Conservation (phyloP, 2,888 invertebrate species). For the Digitonthophagus gazella region DNA sequence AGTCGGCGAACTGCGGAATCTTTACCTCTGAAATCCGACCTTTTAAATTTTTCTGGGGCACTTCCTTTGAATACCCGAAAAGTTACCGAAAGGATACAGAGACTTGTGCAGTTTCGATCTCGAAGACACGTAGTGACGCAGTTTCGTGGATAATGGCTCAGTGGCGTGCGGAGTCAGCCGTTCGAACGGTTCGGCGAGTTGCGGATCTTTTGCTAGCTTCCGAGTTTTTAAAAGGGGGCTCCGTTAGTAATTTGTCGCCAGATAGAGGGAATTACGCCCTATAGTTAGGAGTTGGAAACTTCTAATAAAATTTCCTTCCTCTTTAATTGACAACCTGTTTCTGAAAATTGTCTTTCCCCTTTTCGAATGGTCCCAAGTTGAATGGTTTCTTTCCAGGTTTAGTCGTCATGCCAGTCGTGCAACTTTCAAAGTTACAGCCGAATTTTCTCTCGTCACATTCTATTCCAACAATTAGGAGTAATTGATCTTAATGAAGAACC, state of each 20-base stretch:
- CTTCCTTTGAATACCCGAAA: neutral
- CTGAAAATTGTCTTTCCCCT: neutral
- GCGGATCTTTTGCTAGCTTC: too few species aligned
- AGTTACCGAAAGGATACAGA: neutral
- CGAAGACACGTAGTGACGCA: neutral
- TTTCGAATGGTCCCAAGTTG: neutral
- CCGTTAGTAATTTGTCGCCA: neutral
- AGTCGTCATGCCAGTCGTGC: neutral
- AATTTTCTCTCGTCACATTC: neutral
- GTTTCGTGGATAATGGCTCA: neutral
- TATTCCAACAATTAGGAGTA: neutral
- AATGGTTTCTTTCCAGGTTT: neutral
- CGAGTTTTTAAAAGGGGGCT: neutral
- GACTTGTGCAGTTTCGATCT: neutral
- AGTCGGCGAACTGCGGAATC: neutral
- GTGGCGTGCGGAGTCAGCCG: neutral
- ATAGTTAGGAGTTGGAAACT: neutral
- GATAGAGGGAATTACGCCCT: neutral
- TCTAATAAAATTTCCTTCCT: neutral
- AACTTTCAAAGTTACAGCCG: neutral
- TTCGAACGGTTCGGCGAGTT: neutral
- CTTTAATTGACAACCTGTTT: neutral
- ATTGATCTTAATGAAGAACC: neutral
- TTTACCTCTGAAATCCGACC: neutral
- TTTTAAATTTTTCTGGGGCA: neutral